Evolutionary conservation across 2,113 vertebrate species (phyloP), one percentile per base, ranked within the genome.

Genomic region (Mastomys natalensis): DNA sequence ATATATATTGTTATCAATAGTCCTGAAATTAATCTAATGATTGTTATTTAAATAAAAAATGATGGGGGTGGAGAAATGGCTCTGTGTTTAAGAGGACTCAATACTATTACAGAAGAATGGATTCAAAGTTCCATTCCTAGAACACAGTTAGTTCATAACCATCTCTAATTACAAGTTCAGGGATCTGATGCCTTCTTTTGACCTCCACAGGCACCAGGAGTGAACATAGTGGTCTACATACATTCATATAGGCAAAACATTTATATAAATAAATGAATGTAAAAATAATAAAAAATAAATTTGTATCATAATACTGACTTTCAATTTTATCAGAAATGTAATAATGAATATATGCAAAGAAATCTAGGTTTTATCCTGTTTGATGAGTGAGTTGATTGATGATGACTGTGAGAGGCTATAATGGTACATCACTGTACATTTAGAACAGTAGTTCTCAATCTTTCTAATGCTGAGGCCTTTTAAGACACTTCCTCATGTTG

Each of bases 251-350:
- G 45, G 31, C 48, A 80, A 48, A 80, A 53, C 77, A 37, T 37
- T 53, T 53, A 80, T 80, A 5, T 3, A 53, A 53, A 53, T 11
- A 78, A 34, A 51, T 19, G 53, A 31, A 53, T 53, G 13, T 53
- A 80, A 78, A 78, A 26, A 78, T 26, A 76, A 51, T 53, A 5
- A 85, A 48, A 31, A 48, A 48, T 21, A 51, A 85, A 55, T 16
- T 53, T 1, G 19, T 17, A 51, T 48, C 6, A 87, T 31, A 60
- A 29, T 72, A 37, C 80, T 76, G 64, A 73, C 37, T 94, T 17
- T 89, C 51, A 66, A 40, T 73, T 92, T 96, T 72, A 87, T 72
- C 24, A 77, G n/a, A 87, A 66, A 85, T 70, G 24, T 72, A n/a
- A 48, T 60, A 77, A 58, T 24, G 24, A 90, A 2, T 64, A 9